phyloP scores from a whole-genome alignment of 2,888 invertebrate species.

The Metellina segmentata region DNA sequence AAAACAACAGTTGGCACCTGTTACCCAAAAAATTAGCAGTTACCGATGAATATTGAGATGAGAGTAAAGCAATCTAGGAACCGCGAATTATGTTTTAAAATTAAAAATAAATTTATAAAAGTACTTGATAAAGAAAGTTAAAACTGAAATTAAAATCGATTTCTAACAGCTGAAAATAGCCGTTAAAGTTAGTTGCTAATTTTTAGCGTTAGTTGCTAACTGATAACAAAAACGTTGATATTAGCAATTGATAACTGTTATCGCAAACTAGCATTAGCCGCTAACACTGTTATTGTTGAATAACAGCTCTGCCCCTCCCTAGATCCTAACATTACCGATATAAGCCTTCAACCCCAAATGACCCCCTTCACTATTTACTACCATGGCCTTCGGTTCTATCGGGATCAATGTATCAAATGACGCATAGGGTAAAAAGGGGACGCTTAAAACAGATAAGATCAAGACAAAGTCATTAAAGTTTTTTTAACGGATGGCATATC shows the following conservation, averaged over 20 bases:
- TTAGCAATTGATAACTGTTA: not conserved
- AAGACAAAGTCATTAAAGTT: conserved; percentile 26
- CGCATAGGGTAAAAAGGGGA: not conserved
- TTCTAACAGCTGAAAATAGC: too few species aligned
- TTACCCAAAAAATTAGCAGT: too few species aligned
- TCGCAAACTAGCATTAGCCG: not conserved
- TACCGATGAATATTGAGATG: too few species aligned
- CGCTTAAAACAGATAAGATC: conserved; percentile 29
- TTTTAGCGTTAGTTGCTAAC: too few species aligned
- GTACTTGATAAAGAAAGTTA: too few species aligned
- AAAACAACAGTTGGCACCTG: too few species aligned
- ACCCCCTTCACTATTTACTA: not conserved
- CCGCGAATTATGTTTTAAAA: too few species aligned
- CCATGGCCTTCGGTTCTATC: not conserved
- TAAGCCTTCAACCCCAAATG: not conserved
- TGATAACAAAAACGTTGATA: not conserved
- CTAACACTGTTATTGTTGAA: not conserved
- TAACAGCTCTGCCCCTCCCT: not conserved
- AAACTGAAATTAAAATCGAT: too few species aligned
- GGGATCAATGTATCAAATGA: not conserved
- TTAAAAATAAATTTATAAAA: too few species aligned
- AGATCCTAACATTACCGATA: not conserved
- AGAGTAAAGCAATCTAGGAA: too few species aligned
- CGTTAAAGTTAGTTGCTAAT: too few species aligned
- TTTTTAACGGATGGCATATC: not conserved